A percentile compares a stretch with the other conserved stretches of the same genome.
These are phyloP conservation scores for Lycaon pictus DNA, from an alignment of 2,113 vertebrate genomes.

Conservation along the genomic window DNA sequence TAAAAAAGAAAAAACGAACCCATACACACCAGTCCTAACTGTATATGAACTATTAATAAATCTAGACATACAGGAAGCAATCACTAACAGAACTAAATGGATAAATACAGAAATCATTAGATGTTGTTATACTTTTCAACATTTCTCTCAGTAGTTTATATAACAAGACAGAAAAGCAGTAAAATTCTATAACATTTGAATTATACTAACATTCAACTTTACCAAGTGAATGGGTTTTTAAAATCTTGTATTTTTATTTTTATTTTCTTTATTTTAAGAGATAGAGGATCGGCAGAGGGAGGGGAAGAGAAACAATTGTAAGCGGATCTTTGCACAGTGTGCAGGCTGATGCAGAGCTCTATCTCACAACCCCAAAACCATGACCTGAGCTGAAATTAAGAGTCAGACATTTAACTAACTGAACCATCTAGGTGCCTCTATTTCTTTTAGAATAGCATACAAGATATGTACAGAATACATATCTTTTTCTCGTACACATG, in stretches of 20 bases:
- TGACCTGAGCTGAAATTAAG: not conserved
- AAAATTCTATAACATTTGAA: conserved; percentile 16
- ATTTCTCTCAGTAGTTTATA: not conserved
- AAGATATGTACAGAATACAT: not conserved
- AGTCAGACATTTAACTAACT: not conserved
- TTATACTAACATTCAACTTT: not conserved
- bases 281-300: not conserved
- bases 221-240: not conserved
- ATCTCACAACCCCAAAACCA: not conserved
- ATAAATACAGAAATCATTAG: not conserved
- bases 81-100: not conserved
- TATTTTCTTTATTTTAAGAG: not conserved
- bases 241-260: not conserved
- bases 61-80: not conserved
- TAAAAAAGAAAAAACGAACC: not conserved
- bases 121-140: not conserved
- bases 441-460: not conserved
- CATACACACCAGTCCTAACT: not conserved
- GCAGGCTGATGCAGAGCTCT: not conserved
- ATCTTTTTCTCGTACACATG: not conserved
- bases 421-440: not conserved
- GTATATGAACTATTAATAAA: not conserved
- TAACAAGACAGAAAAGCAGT: not conserved
- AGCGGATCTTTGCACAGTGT: not conserved
- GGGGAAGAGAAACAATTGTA: not conserved